A percentile compares a stretch with the other conserved stretches of the same genome.
Evolutionary conservation across 2,797 vertebrate genomes (phyloP).

Genomic region (Acridotheres tristis): DNA sequence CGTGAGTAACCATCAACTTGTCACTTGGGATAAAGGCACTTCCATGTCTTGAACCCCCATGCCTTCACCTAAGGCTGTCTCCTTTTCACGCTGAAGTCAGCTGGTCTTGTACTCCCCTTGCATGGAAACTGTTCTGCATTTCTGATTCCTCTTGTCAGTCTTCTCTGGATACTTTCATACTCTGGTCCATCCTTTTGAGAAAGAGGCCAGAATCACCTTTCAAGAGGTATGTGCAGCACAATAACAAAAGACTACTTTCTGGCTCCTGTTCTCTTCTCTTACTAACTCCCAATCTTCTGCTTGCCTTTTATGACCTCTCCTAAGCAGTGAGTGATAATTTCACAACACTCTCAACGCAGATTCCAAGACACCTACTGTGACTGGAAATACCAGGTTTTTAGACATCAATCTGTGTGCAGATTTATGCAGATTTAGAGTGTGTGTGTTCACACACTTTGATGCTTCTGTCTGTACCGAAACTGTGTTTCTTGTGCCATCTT

Average conservation of each 20-base stretch:
- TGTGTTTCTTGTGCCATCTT: neutral
- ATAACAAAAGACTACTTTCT: neutral
- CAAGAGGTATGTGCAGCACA: neutral
- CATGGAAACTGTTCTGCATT: neutral
- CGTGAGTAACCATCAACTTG: neutral
- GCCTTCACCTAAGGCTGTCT: neutral
- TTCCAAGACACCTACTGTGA: neutral
- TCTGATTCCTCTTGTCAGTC: neutral
- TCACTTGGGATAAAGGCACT: neutral
- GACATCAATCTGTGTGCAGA: neutral
- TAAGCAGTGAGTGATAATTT: neutral
- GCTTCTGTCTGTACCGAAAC: neutral
- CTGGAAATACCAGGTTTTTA: neutral
- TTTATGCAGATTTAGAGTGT: neutral
- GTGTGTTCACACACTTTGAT: neutral
- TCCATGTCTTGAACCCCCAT: neutral
- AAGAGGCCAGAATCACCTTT: neutral
- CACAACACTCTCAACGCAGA: neutral
- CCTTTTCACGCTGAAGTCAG: neutral
- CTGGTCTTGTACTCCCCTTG: neutral
- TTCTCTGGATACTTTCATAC: neutral
- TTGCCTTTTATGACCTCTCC: neutral
- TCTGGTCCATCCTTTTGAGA: neutral
- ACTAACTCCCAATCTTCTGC: neutral
- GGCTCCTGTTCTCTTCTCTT: neutral